Percentiles rank a stretch among this genome's conserved stretches.
These are phyloP conservation scores for Sphyrna mokarran DNA, from an alignment of 2,113 vertebrate genomes.

Conservation along the genomic window DNA sequence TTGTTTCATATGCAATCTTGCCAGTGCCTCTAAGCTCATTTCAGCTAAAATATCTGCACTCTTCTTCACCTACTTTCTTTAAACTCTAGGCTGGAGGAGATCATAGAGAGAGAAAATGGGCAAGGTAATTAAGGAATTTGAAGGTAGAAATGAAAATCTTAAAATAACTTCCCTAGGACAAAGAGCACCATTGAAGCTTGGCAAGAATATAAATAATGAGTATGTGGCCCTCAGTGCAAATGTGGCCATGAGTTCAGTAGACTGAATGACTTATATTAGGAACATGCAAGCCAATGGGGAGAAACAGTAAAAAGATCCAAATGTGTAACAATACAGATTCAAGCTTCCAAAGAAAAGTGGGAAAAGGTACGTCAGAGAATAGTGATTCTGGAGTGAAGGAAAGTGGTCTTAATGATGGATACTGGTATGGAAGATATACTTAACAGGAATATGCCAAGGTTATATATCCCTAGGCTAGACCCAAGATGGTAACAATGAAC, in stretches of 20 bases:
- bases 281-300: not conserved
- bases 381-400: not conserved
- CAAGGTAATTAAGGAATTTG: no score
- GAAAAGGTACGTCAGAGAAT: not conserved
- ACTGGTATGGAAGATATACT: not conserved
- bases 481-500: not conserved
- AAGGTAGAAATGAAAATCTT: not conserved
- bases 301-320: not conserved
- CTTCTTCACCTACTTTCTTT: not conserved
- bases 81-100: not conserved
- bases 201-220: not conserved
- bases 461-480: not conserved
- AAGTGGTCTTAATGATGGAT: not conserved
- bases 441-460: not conserved
- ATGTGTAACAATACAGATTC: not conserved
- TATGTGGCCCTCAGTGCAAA: not conserved
- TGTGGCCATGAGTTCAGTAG: not conserved
- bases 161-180: not conserved
- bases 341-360: not conserved
- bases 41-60: not conserved
- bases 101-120: no score
- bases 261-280: not conserved
- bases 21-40: not conserved
- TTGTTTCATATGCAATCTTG: no score
- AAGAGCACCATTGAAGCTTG: not conserved